Evolutionary conservation across 2,888 invertebrate species (phyloP).

Genomic region (Esperia sulphurella): DNA sequence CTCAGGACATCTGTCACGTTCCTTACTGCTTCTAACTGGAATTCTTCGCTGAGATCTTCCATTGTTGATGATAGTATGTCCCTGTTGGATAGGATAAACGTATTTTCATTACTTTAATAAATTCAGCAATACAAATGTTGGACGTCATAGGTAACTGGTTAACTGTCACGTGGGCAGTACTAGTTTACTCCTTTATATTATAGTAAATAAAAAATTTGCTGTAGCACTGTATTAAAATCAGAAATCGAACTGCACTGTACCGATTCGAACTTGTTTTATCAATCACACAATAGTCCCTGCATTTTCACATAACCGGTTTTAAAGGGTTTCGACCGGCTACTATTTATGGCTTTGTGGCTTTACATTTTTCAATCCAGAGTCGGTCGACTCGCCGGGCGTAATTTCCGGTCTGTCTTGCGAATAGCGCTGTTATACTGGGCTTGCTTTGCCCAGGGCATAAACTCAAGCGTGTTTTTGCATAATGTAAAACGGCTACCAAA

Average conservation of each 20-base stretch:
- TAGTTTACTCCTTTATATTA: too few relatives aligned
- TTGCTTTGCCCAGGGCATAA: neutral
- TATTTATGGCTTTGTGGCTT: slow-evolving; percentile 15
- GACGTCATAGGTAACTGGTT: too few relatives aligned
- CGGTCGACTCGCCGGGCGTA: slow-evolving; percentile 15
- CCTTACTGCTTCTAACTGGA: slow-evolving; percentile 86
- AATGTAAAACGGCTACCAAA: neutral
- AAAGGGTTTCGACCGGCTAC: slow-evolving; percentile 10
- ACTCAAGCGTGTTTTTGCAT: slow-evolving; percentile 3
- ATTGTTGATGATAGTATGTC: slow-evolving; percentile 91
- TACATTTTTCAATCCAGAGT: slow-evolving; percentile 25
- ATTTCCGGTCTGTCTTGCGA: slow-evolving; percentile 25
- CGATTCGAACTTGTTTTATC: neutral
- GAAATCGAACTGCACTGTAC: neutral
- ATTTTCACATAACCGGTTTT: slow-evolving; percentile 7
- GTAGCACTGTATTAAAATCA: neutral
- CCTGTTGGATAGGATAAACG: slow-evolving; percentile 59
- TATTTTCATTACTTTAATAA: too few relatives aligned
- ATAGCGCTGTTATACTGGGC: slow-evolving; percentile 4
- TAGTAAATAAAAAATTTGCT: too few relatives aligned
- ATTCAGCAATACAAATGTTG: too few relatives aligned
- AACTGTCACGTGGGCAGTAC: too few relatives aligned
- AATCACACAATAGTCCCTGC: neutral
- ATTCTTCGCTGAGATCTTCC: slow-evolving; percentile 82
- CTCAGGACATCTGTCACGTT: slow-evolving; percentile 90